A percentile compares a stretch with the other conserved stretches of the same genome.
These are phyloP conservation scores for Spea multiplicata DNA, from an alignment of 2,113 vertebrate genomes.

Conservation along the genomic window DNA sequence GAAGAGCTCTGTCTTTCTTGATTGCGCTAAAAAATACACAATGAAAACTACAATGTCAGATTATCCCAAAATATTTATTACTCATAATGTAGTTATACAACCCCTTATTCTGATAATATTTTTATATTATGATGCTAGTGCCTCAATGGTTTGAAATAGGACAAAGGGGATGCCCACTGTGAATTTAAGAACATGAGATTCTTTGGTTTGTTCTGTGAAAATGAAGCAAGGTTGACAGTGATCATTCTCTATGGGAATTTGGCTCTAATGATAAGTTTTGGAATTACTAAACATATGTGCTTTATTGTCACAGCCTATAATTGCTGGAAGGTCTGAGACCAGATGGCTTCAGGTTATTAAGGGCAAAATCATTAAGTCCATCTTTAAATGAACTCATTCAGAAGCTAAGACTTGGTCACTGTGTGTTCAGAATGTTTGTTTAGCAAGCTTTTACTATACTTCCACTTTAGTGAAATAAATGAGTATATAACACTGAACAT, in stretches of 20 bases:
- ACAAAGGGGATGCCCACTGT: background rate
- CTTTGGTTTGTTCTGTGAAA: constrained; percentile 28
- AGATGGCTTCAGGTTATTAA: constrained; percentile 47
- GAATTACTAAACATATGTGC: constrained; percentile 45
- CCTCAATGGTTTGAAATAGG: background rate
- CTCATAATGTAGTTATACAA: too few species aligned
- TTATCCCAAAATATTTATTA: too few species aligned
- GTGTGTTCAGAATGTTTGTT: background rate
- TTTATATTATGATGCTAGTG: background rate
- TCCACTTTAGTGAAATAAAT: too few species aligned
- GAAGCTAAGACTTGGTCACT: constrained; percentile 22
- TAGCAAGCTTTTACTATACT: constrained; percentile 3
- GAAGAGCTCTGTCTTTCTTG: too few species aligned
- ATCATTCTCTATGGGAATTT: constrained; percentile 34
- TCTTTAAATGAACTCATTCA: constrained; percentile 40
- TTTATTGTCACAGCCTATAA: constrained; percentile 43
- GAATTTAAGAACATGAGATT: constrained; percentile 5
- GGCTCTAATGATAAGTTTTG: constrained; percentile 28
- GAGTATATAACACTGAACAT: background rate
- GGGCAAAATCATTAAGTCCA: constrained; percentile 42
- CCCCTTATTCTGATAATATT: too few species aligned
- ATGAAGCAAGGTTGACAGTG: constrained; percentile 31
- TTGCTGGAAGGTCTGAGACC: constrained; percentile 39
- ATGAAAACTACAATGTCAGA: too few species aligned
- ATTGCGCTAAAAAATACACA: too few species aligned